Conservation (phyloP, 2,113 vertebrate species). For the Paedocypris sp. region DNA sequence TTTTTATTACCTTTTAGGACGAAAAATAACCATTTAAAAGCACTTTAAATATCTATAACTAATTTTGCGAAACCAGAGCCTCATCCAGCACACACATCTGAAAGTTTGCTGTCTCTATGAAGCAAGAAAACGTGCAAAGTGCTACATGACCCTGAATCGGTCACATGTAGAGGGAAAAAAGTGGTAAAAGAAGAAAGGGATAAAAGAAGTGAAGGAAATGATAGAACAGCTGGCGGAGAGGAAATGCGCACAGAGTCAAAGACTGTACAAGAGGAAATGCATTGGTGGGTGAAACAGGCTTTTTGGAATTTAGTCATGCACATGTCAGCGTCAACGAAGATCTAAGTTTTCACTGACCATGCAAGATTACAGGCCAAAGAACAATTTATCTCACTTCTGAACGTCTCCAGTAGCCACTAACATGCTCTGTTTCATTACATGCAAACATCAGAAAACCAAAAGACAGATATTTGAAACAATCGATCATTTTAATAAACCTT, state of each 20-base stretch:
- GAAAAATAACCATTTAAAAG: neutral
- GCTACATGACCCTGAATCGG: neutral
- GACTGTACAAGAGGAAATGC: constrained; percentile 32
- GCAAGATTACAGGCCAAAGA: too few relatives aligned
- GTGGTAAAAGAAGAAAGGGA: constrained; percentile 5
- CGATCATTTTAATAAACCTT: too few relatives aligned
- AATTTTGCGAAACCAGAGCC: neutral
- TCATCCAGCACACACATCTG: constrained; percentile 3
- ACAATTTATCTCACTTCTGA: too few relatives aligned
- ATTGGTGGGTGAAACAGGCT: constrained; percentile 54
- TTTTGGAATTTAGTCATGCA: constrained; percentile 49
- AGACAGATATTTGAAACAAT: too few relatives aligned
- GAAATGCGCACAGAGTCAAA: neutral
- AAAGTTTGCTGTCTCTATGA: constrained; percentile 31
- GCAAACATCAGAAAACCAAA: too few relatives aligned
- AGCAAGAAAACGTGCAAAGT: neutral
- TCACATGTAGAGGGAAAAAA: constrained; percentile 7
- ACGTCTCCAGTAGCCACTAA: too few relatives aligned
- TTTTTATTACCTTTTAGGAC: neutral
- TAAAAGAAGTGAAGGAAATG: constrained; percentile 1
- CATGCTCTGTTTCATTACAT: too few relatives aligned
- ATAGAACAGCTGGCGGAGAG: constrained; percentile 34
- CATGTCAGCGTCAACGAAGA: constrained; percentile 34
- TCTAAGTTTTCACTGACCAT: too few relatives aligned
- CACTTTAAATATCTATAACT: neutral